These are phyloP conservation scores for Catocala fraxini DNA, from an alignment of 2,888 invertebrate species.

Conservation along the genomic window DNA sequence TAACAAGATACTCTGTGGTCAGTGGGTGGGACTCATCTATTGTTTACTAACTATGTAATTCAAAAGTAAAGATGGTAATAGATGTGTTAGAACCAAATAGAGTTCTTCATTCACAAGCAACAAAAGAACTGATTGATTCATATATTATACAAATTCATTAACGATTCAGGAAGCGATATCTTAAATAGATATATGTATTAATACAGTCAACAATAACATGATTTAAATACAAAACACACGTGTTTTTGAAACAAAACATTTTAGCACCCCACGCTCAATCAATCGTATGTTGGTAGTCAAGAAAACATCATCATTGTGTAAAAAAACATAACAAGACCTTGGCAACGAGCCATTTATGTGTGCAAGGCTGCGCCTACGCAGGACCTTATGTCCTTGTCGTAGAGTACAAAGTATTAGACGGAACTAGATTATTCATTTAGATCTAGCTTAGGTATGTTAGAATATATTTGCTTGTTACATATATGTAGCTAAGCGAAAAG, in stretches of 20 bases:
- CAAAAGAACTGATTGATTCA: slow-evolving; percentile 17
- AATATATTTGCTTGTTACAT: slow-evolving; percentile 8
- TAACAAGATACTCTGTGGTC: background rate
- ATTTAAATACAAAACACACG: slow-evolving; percentile 42
- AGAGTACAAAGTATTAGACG: slow-evolving; percentile 26
- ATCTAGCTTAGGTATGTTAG: background rate
- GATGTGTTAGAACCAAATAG: too few species aligned
- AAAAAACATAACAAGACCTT: slow-evolving; percentile 63
- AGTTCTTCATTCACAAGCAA: background rate
- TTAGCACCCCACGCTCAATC: slow-evolving; percentile 54
- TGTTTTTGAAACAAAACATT: slow-evolving; percentile 37
- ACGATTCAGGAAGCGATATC: slow-evolving; percentile 32
- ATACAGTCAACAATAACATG: slow-evolving; percentile 29
- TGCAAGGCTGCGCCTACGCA: slow-evolving; percentile 64
- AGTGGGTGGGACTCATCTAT: background rate
- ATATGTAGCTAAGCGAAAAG: too few species aligned
- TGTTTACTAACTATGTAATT: background rate
- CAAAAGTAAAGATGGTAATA: background rate
- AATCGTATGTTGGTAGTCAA: slow-evolving; percentile 49
- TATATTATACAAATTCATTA: slow-evolving; percentile 23
- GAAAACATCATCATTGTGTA: slow-evolving; percentile 47
- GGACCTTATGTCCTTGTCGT: slow-evolving; percentile 59
- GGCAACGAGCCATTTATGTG: slow-evolving; percentile 58
- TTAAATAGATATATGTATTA: slow-evolving; percentile 34
- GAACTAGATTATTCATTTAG: slow-evolving; percentile 35